phyloP scores from a whole-genome alignment of 2,888 invertebrate species.

The Leucoptera coffeella region DNA sequence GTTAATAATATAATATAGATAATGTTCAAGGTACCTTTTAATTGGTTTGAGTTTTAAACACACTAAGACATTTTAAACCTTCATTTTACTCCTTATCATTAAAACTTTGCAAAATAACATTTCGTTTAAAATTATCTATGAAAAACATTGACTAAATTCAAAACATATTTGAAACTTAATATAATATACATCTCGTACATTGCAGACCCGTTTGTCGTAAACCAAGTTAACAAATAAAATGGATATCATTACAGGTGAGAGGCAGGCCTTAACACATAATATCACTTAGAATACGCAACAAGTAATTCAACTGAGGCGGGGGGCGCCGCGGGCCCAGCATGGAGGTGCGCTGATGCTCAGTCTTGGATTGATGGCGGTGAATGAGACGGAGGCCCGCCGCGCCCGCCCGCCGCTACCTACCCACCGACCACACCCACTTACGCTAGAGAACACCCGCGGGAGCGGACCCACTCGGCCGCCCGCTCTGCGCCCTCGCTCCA shows the following conservation, averaged over 20 bases:
- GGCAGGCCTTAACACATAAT: constrained; percentile 7
- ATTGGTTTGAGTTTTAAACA: constrained; percentile 47
- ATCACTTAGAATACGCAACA: constrained; percentile 48
- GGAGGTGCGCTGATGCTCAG: constrained; percentile 53
- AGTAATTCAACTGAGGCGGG: constrained; percentile 52
- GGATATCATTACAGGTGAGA: constrained; percentile 11
- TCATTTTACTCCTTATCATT: constrained; percentile 34
- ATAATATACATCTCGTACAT: constrained; percentile 39
- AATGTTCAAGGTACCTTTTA: constrained; percentile 52
- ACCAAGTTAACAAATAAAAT: constrained; percentile 40
- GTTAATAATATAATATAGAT: constrained; percentile 55
- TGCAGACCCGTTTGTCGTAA: constrained; percentile 47
- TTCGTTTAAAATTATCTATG: constrained; percentile 31
- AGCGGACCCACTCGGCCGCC: background rate
- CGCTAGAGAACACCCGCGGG: background rate
- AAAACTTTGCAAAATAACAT: constrained; percentile 47
- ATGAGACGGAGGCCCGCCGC: constrained; percentile 12
- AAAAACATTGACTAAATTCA: constrained; percentile 46
- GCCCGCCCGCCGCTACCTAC: background rate
- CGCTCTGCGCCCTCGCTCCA: background rate
- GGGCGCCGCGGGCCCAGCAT: constrained; percentile 52
- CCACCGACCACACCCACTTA: background rate
- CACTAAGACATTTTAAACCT: constrained; percentile 44
- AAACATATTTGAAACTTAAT: constrained; percentile 44
- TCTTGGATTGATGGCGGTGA: constrained; percentile 51